Evolutionary conservation across 2,888 invertebrate species (phyloP), one percentile per base, ranked within the genome.

Genomic region (Phortica magna): DNA sequence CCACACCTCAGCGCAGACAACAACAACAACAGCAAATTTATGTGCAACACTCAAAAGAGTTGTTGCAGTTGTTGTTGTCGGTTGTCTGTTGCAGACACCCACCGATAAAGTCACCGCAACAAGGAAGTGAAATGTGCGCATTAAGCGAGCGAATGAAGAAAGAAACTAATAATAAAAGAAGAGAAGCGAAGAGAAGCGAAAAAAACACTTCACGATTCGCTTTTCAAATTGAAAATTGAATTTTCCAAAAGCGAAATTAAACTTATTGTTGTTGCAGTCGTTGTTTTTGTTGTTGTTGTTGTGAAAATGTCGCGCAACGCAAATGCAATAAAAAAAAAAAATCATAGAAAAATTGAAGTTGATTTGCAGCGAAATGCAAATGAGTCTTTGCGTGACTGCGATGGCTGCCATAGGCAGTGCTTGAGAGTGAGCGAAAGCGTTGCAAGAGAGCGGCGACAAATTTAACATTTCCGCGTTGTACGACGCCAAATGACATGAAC

Each of bases 191-290:
- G 5, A 4, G 31, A 31, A 31, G 5, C 31, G 61, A 55, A n/a
- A 31, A 41, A 68, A 68, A 68, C 41, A 68, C 41, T 57, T 17
- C 79, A 80, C 85, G 85, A 83, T 89, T 88, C 85, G 88, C 76
- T 85, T 85, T 85, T 89, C 88, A 87, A 82, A 88, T 83, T 82
- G 85, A 84, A 85, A 85, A 85, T 85, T 85, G 85, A 89, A 85
- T 88, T 85, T 84, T 81, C 82, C 81, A 81, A 67, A 61, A 61
- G 73, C 57, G 73, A 73, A 73, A 73, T 59, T 59, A 61, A 73
- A 71, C 55, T 68, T 43, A 43, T 70, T 61, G 78, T 72, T 31
- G 65, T 55, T 39, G 77, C 48, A n/a, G 73, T 70, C 2, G 70
- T 48, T 43, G 74, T 48, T n/a, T 19, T 12, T 61, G 64, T 41